These are phyloP conservation scores for Vireo griseus DNA, from an alignment of 2,797 vertebrate species.

Conservation along the genomic window DNA sequence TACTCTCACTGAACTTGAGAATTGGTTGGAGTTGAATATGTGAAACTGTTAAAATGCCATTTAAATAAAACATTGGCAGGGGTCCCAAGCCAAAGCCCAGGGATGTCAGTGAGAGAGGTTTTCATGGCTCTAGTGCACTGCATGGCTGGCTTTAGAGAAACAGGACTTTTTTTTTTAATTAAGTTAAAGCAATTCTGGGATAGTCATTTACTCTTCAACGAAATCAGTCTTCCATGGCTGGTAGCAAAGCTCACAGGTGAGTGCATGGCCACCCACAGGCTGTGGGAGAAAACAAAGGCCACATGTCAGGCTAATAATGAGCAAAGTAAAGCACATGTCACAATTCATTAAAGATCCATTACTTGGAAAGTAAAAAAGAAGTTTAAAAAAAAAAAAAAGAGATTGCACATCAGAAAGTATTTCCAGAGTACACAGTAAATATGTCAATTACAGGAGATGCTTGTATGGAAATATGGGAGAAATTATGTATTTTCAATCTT, in stretches of 20 bases:
- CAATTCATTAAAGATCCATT: background rate
- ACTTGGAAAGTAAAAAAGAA: background rate
- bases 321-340: background rate
- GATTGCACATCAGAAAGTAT: background rate
- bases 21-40: background rate
- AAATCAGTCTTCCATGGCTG: background rate
- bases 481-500: background rate
- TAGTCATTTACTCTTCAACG: background rate
- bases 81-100: background rate
- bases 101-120: background rate
- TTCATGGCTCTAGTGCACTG: background rate
- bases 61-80: conserved; percentile 27
- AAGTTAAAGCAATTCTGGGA: background rate
- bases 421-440: background rate
- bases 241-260: conserved; percentile 2
- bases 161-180: conserved; percentile 7
- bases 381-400: background rate
- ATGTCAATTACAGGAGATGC: background rate
- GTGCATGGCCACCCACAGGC: background rate
- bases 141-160: conserved; percentile 28
- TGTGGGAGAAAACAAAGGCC: background rate
- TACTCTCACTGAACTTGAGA: background rate
- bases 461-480: background rate
- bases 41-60: conserved; percentile 9
- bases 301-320: conserved; percentile 12